phyloP scores from a whole-genome alignment of 2,113 vertebrate species.

The Zosterops lateralis region DNA sequence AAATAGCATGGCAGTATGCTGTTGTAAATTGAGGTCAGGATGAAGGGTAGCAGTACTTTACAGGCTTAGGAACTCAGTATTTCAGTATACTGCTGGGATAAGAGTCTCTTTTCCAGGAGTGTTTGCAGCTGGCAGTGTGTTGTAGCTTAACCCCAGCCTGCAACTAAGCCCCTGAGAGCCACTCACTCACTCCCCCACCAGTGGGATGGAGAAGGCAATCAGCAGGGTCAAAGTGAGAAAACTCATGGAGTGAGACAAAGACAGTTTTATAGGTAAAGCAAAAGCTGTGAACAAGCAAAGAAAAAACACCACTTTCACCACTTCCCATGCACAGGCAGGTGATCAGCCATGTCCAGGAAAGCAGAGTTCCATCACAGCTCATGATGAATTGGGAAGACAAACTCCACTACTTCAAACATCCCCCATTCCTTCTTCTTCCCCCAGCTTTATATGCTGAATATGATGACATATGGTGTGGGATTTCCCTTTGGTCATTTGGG shows the following conservation, averaged over 20 bases:
- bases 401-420: background rate
- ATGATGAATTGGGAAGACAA: background rate
- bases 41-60: background rate
- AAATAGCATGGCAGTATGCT: background rate
- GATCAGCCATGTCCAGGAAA: background rate
- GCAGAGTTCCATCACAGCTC: background rate
- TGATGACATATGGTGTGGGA: background rate
- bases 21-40: background rate
- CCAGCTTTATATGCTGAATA: background rate
- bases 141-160: background rate
- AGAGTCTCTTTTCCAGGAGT: background rate
- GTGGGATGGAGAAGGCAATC: background rate
- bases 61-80: background rate
- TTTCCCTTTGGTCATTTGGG: background rate
- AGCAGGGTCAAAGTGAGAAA: background rate
- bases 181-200: rapidly evolving
- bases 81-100: background rate
- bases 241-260: background rate
- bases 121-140: background rate
- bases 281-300: background rate
- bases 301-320: background rate
- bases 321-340: background rate
- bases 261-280: background rate
- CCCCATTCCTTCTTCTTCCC: background rate
- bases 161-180: background rate